These are phyloP conservation scores for Gadopsis bispinosus DNA, from an alignment of 2,797 vertebrate species.

Conservation along the genomic window DNA sequence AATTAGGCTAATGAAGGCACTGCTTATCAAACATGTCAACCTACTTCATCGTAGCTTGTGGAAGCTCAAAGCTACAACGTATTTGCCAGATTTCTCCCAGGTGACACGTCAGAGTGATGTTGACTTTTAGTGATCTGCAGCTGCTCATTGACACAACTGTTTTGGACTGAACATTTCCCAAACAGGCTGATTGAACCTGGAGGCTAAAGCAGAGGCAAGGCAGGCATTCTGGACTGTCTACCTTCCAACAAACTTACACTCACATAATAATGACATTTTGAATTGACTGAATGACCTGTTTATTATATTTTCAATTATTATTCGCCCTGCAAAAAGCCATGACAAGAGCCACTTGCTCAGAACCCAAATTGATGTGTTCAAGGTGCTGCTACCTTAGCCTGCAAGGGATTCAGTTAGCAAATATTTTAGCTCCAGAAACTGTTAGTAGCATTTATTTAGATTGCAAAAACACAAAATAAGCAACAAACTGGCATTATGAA, in stretches of 20 bases:
- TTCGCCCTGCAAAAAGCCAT: no score
- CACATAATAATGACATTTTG: neutral
- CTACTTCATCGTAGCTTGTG: neutral
- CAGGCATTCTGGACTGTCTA: neutral
- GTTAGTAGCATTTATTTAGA: neutral
- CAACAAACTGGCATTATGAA: neutral
- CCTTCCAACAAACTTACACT: neutral
- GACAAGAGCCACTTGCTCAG: no score
- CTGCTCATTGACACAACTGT: constrained; percentile 6
- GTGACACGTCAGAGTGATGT: constrained; percentile 22
- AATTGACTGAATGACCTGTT: neutral
- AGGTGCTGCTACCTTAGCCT: neutral
- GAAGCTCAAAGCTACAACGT: constrained; percentile 15
- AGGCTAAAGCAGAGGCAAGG: neutral
- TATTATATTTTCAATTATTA: no score
- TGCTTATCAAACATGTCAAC: constrained; percentile 36
- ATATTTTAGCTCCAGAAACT: neutral
- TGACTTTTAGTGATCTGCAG: constrained; percentile 21
- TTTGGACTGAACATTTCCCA: neutral
- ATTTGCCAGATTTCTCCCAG: constrained; percentile 3
- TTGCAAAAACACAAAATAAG: no score
- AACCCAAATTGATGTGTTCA: neutral
- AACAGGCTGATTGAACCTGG: neutral
- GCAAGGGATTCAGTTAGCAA: neutral
- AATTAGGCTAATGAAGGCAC: constrained; percentile 31